phyloP scores from a whole-genome alignment of 1,140 invertebrate genomes.

The Heliconius melpomene region DNA sequence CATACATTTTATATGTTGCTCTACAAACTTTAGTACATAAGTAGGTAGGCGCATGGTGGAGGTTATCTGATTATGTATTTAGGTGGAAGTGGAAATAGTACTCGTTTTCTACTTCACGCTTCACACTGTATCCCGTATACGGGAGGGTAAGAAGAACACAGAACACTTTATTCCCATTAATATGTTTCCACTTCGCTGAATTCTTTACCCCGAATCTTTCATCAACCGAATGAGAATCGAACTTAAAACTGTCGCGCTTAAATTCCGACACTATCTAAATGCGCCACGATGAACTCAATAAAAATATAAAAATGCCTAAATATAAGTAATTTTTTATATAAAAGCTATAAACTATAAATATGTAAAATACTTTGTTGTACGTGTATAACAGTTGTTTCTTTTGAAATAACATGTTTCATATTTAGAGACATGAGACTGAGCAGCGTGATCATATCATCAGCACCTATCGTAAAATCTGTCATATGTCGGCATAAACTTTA shows the following conservation, averaged over 20 bases:
- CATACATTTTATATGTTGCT: conserved; percentile 6
- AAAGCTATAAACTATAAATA: not conserved
- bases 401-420: not conserved
- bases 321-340: not conserved
- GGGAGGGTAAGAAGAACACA: no score
- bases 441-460: conserved; percentile 39
- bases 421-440: not conserved
- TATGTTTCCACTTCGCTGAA: no score
- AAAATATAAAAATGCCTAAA: not conserved
- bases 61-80: not conserved
- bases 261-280: no score
- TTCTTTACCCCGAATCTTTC: no score
- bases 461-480: conserved; percentile 52
- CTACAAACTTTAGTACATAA: not conserved
- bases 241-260: no score
- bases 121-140: no score
- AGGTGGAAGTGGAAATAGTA: not conserved
- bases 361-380: not conserved
- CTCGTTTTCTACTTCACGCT: not conserved
- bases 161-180: no score
- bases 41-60: not conserved
- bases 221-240: no score
- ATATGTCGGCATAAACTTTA: conserved; percentile 55
- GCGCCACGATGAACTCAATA: no score
- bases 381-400: not conserved